Evolutionary conservation across 2,113 vertebrate species (phyloP).

Genomic region (Crotophaga sulcirostris): DNA sequence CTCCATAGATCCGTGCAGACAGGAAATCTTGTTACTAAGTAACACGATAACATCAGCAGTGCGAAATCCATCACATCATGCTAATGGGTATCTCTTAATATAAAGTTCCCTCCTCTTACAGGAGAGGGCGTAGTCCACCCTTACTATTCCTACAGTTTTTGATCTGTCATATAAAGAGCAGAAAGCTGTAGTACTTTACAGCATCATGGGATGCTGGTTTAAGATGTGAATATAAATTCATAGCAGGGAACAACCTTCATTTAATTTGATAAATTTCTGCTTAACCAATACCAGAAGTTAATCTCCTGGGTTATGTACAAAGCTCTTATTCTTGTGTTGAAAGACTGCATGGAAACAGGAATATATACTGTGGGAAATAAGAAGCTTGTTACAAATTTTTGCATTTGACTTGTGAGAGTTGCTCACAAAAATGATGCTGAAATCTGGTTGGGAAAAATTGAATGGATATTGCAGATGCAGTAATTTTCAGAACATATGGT

Average conservation of each 20-base stretch:
- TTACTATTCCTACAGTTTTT: not conserved
- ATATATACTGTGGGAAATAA: not conserved
- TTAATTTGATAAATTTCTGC: not conserved
- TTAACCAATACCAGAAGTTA: not conserved
- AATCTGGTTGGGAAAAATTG: not conserved
- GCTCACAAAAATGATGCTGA: not conserved
- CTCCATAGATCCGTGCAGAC: not conserved
- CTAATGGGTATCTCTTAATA: rapidly evolving
- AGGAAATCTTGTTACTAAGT: not conserved
- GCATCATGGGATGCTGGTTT: not conserved
- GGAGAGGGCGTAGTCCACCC: conserved; percentile 6
- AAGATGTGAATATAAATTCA: not conserved
- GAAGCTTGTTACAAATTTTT: not conserved
- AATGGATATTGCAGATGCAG: not conserved
- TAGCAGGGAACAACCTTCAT: not conserved
- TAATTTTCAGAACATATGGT: not conserved
- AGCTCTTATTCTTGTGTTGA: not conserved
- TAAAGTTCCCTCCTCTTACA: not conserved
- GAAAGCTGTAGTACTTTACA: not conserved
- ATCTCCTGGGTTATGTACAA: not conserved
- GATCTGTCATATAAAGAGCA: not conserved
- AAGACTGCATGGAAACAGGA: not conserved
- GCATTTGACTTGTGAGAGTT: not conserved
- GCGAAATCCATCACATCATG: not conserved
- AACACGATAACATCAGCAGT: not conserved